Evolutionary conservation across 2,113 vertebrate genomes (phyloP), one percentile per base, ranked within the genome.

Genomic region (Callorhinus ursinus): DNA sequence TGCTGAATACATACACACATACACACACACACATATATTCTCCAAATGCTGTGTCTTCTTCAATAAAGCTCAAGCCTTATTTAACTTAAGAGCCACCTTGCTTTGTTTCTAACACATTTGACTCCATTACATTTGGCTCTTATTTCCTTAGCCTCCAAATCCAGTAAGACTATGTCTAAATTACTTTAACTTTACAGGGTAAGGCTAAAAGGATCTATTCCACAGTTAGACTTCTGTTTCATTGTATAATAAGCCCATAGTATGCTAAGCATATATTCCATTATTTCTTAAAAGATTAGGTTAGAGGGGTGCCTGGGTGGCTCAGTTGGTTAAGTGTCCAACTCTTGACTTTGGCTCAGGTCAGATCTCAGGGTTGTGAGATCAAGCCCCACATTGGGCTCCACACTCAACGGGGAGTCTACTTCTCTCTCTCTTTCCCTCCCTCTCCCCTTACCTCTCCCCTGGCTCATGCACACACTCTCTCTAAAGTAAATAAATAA

Each of bases 161-260:
- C 59, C 15, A 97, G 61, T 88, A 95, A 96, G 65, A 94, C 61
- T 85, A 46, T 67, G 82, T 81, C 65, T 87, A 72, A 95, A 89
- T 93, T 71, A 96, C 55, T 94, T 95, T 95, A 93, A 85, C 55
- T 97, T 93, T 79, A 53, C 65, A 69, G 42, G 59, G 9, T 31
- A 49, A 90, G 69, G 22, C 69, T 92, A 88, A 93, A 72, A 51
- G n/a, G 4, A 33, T 77, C 33, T 81, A 15, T 67, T 81, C 24
- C 33, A 84, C 12, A 46, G 76, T 63, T 69, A 91, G 33, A 82
- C 61, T 42, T 92, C 51, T 88, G 36, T 96, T 97, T 93, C 16
- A 51, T 31, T n/a, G 36, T 88, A 16, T 63, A 33, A 3, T 82
- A 83, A 31, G 7, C 49, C 81, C 28, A 67, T 57, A 51, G 12